Conservation (phyloP, 2,113 vertebrate species). For the Benitochromis conjunctus region DNA sequence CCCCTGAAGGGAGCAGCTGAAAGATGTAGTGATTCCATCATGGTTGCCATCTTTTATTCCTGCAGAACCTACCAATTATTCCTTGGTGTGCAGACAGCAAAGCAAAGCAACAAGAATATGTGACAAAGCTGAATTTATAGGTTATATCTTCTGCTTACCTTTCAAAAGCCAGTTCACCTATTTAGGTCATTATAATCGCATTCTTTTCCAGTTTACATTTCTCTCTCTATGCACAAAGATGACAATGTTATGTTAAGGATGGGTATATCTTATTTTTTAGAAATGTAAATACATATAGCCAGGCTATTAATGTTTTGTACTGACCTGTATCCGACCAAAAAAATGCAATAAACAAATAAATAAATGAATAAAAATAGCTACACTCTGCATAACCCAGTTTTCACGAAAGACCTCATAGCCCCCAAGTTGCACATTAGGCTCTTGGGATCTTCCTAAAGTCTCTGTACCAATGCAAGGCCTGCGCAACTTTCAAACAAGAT, state of each 20-base stretch:
- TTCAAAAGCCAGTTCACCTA: not conserved
- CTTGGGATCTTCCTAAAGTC: not conserved
- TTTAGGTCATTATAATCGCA: not conserved
- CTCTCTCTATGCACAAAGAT: not conserved
- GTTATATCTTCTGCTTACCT: not conserved
- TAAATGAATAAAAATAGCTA: not conserved
- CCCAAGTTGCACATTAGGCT: not conserved
- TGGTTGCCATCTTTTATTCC: not conserved
- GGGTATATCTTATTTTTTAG: not conserved
- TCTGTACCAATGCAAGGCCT: not conserved
- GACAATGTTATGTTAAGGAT: not conserved
- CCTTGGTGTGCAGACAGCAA: not conserved
- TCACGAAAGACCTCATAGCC: not conserved
- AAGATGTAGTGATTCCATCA: not conserved
- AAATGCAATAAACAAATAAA: not conserved
- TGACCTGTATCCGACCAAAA: not conserved
- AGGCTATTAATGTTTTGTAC: not conserved
- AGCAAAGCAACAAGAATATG: not conserved
- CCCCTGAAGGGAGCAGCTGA: not conserved
- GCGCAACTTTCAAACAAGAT: not conserved
- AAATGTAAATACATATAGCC: not conserved
- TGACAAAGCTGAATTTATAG: not conserved
- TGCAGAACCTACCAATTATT: not conserved
- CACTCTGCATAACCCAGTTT: not conserved
- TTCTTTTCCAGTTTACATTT: too few relatives aligned